These are phyloP conservation scores for Timandra comae DNA, from an alignment of 2,888 invertebrate species.

Conservation along the genomic window DNA sequence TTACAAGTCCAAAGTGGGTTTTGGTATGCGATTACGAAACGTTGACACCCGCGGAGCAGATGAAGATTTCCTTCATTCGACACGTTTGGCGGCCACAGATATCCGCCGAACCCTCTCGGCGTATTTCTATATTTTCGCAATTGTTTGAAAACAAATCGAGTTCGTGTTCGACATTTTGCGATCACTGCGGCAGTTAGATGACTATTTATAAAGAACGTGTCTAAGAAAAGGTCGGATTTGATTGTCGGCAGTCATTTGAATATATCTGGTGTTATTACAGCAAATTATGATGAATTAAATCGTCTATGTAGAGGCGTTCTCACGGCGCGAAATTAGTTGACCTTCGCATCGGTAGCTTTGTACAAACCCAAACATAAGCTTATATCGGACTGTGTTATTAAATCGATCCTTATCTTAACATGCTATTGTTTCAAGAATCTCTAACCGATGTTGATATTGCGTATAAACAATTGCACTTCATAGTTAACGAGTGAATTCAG, in stretches of 20 bases:
- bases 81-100: conserved; percentile 30
- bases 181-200: conserved; percentile 67
- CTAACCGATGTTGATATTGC: conserved; percentile 22
- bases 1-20: conserved; percentile 33
- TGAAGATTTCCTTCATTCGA: conserved; percentile 40
- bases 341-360: conserved; percentile 57
- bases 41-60: conserved; percentile 27
- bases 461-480: conserved; percentile 28
- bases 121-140: conserved; percentile 65
- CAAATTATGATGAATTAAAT: conserved; percentile 73
- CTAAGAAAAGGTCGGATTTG: conserved; percentile 74
- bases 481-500: conserved; percentile 32
- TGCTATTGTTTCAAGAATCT: conserved; percentile 29
- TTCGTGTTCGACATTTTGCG: conserved; percentile 74
- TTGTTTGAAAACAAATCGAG: conserved; percentile 65
- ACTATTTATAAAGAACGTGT: conserved; percentile 75
- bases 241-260: conserved; percentile 74
- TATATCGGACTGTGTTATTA: conserved; percentile 29
- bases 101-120: conserved; percentile 40
- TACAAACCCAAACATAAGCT: conserved; percentile 35
- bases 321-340: conserved; percentile 66
- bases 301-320: conserved; percentile 63
- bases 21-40: conserved; percentile 36
- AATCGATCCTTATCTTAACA: conserved; percentile 29
- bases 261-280: conserved; percentile 69